A percentile compares a stretch with the other conserved stretches of the same genome.
phyloP scores from a whole-genome alignment of 2,113 vertebrate species.

The Hippocampus barbouri region DNA sequence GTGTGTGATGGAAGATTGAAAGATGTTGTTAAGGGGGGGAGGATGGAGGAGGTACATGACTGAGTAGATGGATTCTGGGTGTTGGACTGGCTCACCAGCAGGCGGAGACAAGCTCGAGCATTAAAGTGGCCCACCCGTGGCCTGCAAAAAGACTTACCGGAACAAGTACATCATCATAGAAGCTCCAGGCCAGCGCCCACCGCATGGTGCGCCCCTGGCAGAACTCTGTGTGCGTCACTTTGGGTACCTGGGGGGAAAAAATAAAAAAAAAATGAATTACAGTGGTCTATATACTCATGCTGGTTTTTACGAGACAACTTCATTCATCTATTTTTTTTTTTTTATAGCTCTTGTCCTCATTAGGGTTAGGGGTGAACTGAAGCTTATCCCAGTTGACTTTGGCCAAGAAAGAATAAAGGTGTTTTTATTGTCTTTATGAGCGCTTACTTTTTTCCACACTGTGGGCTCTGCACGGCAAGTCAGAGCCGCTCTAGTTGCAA shows the following conservation, averaged over 20 bases:
- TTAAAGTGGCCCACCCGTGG: background rate
- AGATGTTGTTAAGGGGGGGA: background rate
- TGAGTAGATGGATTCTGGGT: conserved; percentile 28
- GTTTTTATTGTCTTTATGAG: background rate
- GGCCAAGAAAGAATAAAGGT: background rate
- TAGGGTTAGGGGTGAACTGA: background rate
- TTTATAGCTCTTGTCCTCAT: background rate
- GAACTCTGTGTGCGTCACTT: conserved; percentile 95
- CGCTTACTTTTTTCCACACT: background rate
- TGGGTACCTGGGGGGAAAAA: conserved; percentile 79
- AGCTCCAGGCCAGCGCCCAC: conserved; percentile 98
- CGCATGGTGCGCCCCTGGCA: conserved; percentile 97
- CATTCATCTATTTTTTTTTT: background rate
- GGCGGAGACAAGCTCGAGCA: background rate
- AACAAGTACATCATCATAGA: conserved; percentile 89
- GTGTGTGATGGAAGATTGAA: conserved; percentile 59
- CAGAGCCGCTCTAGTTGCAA: too few relatives aligned
- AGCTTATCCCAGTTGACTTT: background rate
- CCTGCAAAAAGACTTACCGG: conserved; percentile 80
- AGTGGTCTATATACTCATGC: background rate
- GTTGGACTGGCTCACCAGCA: conserved; percentile 27
- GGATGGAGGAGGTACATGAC: conserved; percentile 41
- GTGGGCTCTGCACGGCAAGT: too few relatives aligned
- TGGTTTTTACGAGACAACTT: background rate
- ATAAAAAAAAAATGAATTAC: background rate